Evolutionary conservation across 2,797 vertebrate genomes (phyloP), one percentile per base, ranked within the genome.

Genomic region (Phataginus tetradactyla): DNA sequence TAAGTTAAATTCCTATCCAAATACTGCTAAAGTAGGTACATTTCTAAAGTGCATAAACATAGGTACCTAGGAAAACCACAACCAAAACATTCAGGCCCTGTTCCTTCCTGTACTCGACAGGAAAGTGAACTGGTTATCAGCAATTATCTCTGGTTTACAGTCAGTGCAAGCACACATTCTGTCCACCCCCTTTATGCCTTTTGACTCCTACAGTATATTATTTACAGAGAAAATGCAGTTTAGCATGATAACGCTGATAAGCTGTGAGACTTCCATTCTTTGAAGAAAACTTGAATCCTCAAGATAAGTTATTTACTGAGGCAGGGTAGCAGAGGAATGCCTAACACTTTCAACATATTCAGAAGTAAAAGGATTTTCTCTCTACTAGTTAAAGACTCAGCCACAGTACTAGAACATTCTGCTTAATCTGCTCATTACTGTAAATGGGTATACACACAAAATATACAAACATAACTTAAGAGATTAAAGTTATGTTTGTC

Each of bases 341-440:
- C 51, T 68, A 61, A 55, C 18, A 93, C 75, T 95, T 94, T 78
- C 55, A 93, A 90, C 6, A 90, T 64, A 90, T 45, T 90, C 49
- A 87, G 25, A 94, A 57, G n/a, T 86, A 90, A 91, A 95, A 51
- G 34, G 34, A 87, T 69, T 84, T 86, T 81, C 69, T 86, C 18
- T 92, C 20, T 32, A 63, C 32, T 90, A 79, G 72, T 92, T 66
- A 57, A 95, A 91, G 29, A 86, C 13, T 69, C 68, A 84, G 59
- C 4, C 78, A n/a, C 96, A 97, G 78, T 84, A 92, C 18, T 90
- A 68, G 20, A 96, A 91, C 21, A 96, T 83, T 94, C 27, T 32
- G 42, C n/a, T 39, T 93, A 91, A 23, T 64, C 21, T 77, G 15
- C 23, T 71, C 66, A 77, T 95, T 91, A 96, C 29, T 75, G 11